Evolutionary conservation across 2,888 invertebrate species (phyloP).

Genomic region (Drosophila kanekoi): DNA sequence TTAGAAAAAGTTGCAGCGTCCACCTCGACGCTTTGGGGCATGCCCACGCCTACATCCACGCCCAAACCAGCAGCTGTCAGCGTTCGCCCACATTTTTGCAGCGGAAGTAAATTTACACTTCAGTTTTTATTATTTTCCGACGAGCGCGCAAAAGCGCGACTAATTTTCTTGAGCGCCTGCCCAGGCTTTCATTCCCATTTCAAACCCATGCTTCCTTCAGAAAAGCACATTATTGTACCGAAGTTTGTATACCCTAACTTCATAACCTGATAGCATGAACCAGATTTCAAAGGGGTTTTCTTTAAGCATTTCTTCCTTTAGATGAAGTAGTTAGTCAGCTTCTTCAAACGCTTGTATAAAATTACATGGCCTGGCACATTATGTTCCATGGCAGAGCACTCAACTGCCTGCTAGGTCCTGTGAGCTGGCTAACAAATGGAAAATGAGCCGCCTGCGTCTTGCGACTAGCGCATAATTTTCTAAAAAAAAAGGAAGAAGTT

Average conservation of each 20-base stretch:
- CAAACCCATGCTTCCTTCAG: constrained; percentile 23
- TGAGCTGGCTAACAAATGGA: constrained; percentile 51
- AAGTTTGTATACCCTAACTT: background rate
- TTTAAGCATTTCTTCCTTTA: no score
- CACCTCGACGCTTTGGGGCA: constrained; percentile 40
- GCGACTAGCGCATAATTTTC: constrained; percentile 56
- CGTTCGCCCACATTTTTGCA: constrained; percentile 59
- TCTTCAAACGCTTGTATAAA: no score
- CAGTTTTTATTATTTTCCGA: constrained; percentile 77
- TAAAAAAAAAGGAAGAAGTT: constrained; percentile 29
- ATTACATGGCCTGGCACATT: no score
- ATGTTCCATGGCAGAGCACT: background rate
- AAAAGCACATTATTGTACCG: background rate
- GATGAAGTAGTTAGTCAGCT: no score
- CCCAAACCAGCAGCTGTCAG: constrained; percentile 52
- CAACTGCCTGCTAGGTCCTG: background rate
- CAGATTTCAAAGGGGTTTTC: no score
- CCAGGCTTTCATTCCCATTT: constrained; percentile 30
- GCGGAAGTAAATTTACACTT: constrained; percentile 79
- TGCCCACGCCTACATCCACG: constrained; percentile 10
- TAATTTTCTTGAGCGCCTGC: constrained; percentile 67
- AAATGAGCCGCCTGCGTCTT: constrained; percentile 33
- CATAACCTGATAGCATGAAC: background rate
- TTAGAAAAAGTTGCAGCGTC: constrained; percentile 72
- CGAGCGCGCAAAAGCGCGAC: constrained; percentile 68